These are phyloP conservation scores for Macrosoma leucophasiata DNA, from an alignment of 2,888 invertebrate species.

Conservation along the genomic window DNA sequence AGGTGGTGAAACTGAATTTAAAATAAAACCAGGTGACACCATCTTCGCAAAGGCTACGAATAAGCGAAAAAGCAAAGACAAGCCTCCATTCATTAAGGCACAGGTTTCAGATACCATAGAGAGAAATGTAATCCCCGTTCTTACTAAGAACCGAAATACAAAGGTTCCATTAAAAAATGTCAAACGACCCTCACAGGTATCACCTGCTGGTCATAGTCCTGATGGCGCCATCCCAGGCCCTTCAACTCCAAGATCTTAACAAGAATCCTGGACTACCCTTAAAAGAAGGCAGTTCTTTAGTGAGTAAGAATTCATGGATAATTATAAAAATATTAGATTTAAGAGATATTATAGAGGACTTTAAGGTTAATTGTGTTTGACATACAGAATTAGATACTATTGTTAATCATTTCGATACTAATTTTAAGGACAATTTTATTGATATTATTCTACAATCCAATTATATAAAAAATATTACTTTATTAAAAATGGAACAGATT, in stretches of 20 bases:
- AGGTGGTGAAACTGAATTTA: constrained; percentile 14
- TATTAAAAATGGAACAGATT: constrained; percentile 15
- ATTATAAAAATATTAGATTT: constrained; percentile 21
- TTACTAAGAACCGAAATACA: constrained; percentile 13
- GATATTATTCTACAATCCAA: constrained; percentile 17
- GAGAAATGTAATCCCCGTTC: constrained; percentile 18
- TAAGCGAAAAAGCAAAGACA: constrained; percentile 22
- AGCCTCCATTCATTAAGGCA: constrained; percentile 18
- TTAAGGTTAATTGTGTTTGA: too few relatives aligned
- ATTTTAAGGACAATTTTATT: constrained; percentile 12
- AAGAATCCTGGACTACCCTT: constrained; percentile 24
- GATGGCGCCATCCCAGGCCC: constrained; percentile 16
- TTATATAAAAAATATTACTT: constrained; percentile 11
- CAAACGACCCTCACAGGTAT: constrained; percentile 26
- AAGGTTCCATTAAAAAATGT: constrained; percentile 26
- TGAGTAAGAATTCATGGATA: too few relatives aligned
- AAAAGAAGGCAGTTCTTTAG: constrained; percentile 6
- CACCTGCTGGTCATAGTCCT: constrained; percentile 7
- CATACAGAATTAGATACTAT: too few relatives aligned
- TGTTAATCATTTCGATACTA: constrained; percentile 4
- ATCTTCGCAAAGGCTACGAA: constrained; percentile 21
- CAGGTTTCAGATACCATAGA: constrained; percentile 9
- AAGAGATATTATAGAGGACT: constrained; percentile 15
- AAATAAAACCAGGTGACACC: constrained; percentile 15
- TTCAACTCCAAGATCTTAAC: constrained; percentile 26